phyloP scores from a whole-genome alignment of 2,888 invertebrate species.

The Dasypolia templi region DNA sequence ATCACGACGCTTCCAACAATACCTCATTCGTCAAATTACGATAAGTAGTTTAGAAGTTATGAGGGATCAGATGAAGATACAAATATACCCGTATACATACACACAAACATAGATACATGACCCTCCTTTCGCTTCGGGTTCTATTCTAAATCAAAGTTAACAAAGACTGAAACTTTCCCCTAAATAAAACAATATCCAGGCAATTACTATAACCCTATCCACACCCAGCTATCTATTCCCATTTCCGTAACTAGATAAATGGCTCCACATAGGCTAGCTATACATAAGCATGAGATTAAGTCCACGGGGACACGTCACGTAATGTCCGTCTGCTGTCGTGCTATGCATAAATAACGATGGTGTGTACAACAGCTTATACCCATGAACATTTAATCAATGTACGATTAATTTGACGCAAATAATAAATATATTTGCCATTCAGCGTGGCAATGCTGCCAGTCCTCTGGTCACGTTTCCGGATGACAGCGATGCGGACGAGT shows the following conservation, averaged over 20 bases:
- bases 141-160: background rate
- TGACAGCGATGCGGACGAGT: no score
- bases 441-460: no score
- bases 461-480: no score
- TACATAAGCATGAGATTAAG: conserved; percentile 63
- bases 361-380: conserved; percentile 55
- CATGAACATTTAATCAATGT: conserved; percentile 60
- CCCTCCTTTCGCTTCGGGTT: no score
- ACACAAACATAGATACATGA: no score
- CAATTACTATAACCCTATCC: conserved; percentile 21
- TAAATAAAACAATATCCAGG: background rate
- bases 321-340: conserved; percentile 67
- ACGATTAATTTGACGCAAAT: conserved; percentile 57
- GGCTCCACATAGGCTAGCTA: conserved; percentile 58
- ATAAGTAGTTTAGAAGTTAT: no score
- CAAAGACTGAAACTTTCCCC: no score
- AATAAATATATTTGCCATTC: no score
- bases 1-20: no score
- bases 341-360: conserved; percentile 64
- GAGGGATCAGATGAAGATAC: no score
- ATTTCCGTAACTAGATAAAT: conserved; percentile 63
- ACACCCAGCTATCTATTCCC: conserved; percentile 29
- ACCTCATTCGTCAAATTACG: no score
- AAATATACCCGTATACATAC: no score
- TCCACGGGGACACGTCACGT: conserved; percentile 65